phyloP scores from a whole-genome alignment of 2,113 vertebrate species.

The Amphiprion ocellaris region DNA sequence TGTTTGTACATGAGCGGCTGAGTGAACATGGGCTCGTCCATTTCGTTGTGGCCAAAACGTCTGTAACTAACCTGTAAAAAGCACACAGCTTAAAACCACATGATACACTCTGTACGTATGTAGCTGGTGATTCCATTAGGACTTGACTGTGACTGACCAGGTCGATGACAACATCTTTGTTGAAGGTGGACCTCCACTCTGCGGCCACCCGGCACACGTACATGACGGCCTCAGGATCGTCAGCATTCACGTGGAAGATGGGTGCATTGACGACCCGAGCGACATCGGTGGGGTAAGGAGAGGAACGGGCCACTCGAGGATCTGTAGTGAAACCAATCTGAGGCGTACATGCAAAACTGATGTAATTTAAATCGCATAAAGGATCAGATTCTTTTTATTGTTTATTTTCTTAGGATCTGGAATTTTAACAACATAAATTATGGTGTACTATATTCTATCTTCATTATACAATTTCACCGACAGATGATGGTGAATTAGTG shows the following conservation, averaged over 20 bases:
- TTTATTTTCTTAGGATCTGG: neutral
- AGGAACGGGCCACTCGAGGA: slow-evolving; percentile 93
- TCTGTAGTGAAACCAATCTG: slow-evolving; percentile 96
- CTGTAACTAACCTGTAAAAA: slow-evolving; percentile 89
- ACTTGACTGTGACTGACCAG: slow-evolving; percentile 79
- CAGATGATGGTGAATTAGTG: neutral
- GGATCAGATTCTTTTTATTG: neutral
- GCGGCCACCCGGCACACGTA: slow-evolving; percentile 93
- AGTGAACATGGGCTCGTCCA: slow-evolving; percentile 95
- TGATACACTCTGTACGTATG: neutral
- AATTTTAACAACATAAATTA: neutral
- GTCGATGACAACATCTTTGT: slow-evolving; percentile 94
- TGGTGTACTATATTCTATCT: neutral
- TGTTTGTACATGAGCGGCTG: slow-evolving; percentile 96
- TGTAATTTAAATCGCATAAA: neutral
- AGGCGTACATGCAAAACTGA: neutral
- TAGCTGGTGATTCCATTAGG: neutral
- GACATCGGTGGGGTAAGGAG: slow-evolving; percentile 91
- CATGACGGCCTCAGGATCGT: slow-evolving; percentile 92
- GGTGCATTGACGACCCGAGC: slow-evolving; percentile 93
- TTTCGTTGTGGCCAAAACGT: slow-evolving; percentile 93
- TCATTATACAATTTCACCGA: neutral
- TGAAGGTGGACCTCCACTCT: slow-evolving; percentile 92
- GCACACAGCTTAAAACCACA: neutral
- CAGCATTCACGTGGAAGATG: slow-evolving; percentile 94